A percentile compares a stretch with the other conserved stretches of the same genome.
Evolutionary conservation across 2,113 vertebrate genomes (phyloP).

Genomic region (Diphyllodes magnificus): DNA sequence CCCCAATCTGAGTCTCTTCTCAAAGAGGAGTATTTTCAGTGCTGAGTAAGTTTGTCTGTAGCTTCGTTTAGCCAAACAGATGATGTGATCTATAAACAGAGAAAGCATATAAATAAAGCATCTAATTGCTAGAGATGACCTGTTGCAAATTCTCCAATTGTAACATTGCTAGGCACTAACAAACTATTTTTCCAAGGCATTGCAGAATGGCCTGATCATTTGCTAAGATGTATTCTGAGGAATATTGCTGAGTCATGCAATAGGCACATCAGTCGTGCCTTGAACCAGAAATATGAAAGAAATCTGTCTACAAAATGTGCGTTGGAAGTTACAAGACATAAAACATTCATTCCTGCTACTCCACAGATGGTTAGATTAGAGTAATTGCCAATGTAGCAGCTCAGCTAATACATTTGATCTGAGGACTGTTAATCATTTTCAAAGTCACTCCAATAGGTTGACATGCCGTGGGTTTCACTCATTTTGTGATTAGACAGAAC

Average conservation of each 20-base stretch:
- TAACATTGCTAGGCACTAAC: neutral
- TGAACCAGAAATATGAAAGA: neutral
- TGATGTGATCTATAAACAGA: neutral
- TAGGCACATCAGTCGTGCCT: neutral
- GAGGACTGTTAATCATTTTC: neutral
- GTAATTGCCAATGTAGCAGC: neutral
- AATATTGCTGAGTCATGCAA: neutral
- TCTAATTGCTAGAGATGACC: neutral
- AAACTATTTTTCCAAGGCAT: neutral
- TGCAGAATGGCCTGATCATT: neutral
- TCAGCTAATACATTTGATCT: neutral
- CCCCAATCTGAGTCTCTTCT: neutral
- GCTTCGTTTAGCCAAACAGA: neutral
- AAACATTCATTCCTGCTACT: neutral
- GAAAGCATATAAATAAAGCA: neutral
- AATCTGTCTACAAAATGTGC: neutral
- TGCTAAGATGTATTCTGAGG: neutral
- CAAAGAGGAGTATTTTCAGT: neutral
- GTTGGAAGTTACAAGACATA: neutral
- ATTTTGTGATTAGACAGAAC: neutral
- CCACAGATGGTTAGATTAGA: neutral
- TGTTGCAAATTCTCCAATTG: neutral
- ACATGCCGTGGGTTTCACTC: accelerated
- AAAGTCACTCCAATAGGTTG: neutral
- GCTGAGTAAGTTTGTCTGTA: neutral